phyloP scores from a whole-genome alignment of 1,140 invertebrate species.

The Hycleus cichorii region DNA sequence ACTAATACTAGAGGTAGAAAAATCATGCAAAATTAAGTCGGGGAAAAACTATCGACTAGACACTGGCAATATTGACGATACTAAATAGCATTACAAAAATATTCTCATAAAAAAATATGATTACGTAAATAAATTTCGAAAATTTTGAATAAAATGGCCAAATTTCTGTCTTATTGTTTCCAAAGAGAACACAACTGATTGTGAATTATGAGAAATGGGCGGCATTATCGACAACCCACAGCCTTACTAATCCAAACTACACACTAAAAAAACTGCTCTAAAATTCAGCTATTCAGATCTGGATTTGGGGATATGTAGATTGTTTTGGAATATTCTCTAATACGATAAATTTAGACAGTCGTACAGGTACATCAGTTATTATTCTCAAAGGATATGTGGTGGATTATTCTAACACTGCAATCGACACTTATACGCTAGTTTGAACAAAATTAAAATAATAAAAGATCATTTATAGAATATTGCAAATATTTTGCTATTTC shows the following conservation, averaged over 20 bases:
- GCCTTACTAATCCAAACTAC: not conserved
- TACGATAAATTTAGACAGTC: not conserved
- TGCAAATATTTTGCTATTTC: conserved; percentile 41
- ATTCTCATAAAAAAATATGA: conserved; percentile 9
- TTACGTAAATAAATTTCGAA: no score
- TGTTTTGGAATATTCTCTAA: not conserved
- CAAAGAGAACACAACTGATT: no score
- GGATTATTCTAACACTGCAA: no score
- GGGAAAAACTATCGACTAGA: no score
- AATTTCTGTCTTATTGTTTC: no score
- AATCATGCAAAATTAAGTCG: no score
- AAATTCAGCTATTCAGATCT: not conserved
- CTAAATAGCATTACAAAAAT: conserved; percentile 13
- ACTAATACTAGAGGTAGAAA: no score
- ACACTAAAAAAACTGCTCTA: conserved; percentile 1
- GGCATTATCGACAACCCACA: conserved; percentile 15
- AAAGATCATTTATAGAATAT: conserved; percentile 17
- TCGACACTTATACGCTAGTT: not conserved
- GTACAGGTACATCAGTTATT: not conserved
- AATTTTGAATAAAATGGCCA: no score
- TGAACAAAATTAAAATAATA: not conserved
- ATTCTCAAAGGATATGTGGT: not conserved
- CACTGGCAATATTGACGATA: no score
- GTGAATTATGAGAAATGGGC: conserved; percentile 2
- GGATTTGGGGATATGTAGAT: no score